Percentiles rank a stretch among this genome's conserved stretches.
Evolutionary conservation across 2,113 vertebrate genomes (phyloP).

Genomic region (Corythaixoides concolor): DNA sequence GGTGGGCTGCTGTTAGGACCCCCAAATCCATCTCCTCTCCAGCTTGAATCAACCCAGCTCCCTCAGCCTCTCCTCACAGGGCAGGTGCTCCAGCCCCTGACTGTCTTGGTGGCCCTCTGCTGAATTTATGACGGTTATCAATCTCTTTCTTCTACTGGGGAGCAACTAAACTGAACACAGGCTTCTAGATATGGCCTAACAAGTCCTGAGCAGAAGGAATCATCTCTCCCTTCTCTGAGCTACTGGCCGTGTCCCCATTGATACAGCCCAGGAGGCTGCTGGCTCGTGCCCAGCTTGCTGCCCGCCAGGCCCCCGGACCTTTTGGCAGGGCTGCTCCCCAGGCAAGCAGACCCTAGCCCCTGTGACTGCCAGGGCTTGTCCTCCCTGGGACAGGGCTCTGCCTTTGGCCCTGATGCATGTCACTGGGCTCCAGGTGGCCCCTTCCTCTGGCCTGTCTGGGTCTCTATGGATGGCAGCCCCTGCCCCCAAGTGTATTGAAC

Average conservation of each 20-base stretch:
- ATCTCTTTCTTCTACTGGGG: background rate
- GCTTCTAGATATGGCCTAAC: background rate
- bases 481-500: background rate
- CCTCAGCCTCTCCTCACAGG: background rate
- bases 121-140: background rate
- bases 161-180: background rate
- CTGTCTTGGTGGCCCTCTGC: background rate
- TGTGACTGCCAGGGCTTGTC: background rate
- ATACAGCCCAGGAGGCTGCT: background rate
- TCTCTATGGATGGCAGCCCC: background rate
- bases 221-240: background rate
- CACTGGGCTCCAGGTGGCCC: too few relatives aligned
- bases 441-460: background rate
- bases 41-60: background rate
- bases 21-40: background rate
- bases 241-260: accelerated
- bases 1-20: background rate
- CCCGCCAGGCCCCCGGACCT: too few relatives aligned
- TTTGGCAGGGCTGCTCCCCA: background rate
- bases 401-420: background rate
- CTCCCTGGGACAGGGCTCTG: background rate
- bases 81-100: background rate
- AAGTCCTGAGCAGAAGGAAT: background rate
- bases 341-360: background rate
- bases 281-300: background rate